Base-by-base conservation (phyloP, 2,113 vertebrate genomes). In the Natator depressus region DNA sequence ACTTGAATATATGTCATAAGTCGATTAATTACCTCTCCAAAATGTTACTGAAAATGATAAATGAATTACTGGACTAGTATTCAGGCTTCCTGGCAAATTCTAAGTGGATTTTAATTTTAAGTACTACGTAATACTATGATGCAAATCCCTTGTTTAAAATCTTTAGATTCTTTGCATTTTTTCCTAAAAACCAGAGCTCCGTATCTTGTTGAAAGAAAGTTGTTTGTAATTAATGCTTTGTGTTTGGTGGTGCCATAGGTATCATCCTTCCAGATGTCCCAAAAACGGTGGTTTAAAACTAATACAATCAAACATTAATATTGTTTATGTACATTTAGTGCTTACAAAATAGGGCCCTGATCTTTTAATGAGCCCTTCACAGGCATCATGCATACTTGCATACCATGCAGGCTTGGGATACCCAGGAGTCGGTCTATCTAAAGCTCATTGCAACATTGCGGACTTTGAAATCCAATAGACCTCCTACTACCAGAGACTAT, bases 21-120 rank as follows among this genome's bases (percentile, higher is more conserved):
- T 85, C 97, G 95, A 98, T 98, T 97, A 96, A 98, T 98, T 98
- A 84, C 82, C 96, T 93, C 89, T 94, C 96, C 59, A 88, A 97
- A 96, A 94, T 95, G 84, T 97, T 95, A 96, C 84, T 96, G 94
- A 98, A 97, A 95, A 97, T 97, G 93, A 95, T 98, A 93, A 98
- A 91, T 97, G 62, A 96, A 96, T 97, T 97, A 89, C 76, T 95
- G 92, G 42, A 92, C 80, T 97, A 95, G 65, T 84, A 97, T 95
- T 86, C 90, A 80, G 87, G 14, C 91, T 96, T 93, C 31, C 84
- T 97, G 80, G 90, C 89, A 97, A 94, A 91, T 96, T 94, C 89
- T 97, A 94, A 96, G 82, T 87, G 62, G 49, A 11, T 95, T 97
- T 97, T 98, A 89, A 96, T 98, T 98, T 97, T 96, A 92, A 95